Conservation (phyloP, 2,113 vertebrate genomes). For the Ceuthmochares aereus region DNA sequence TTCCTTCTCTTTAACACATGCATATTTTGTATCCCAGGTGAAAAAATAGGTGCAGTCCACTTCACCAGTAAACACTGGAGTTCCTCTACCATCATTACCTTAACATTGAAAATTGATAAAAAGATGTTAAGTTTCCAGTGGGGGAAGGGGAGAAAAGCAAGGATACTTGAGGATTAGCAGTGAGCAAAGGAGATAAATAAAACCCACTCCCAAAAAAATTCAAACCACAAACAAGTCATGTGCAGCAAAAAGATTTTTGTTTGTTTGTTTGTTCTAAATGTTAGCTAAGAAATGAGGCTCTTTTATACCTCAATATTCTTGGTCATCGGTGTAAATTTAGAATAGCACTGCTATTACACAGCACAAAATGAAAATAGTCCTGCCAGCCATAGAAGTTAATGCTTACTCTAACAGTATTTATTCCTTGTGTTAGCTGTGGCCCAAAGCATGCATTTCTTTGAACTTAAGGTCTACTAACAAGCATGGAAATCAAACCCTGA, state of each 20-base stretch:
- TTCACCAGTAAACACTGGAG: constrained; percentile 87
- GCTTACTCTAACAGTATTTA: not conserved
- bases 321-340: not conserved
- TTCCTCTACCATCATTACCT: constrained; percentile 79
- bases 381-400: not conserved
- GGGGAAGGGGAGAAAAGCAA: not conserved
- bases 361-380: not conserved
- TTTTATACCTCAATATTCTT: not conserved
- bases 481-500: not conserved
- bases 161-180: not conserved
- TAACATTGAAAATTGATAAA: not conserved
- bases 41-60: constrained; percentile 96
- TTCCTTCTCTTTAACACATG: constrained; percentile 90
- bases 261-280: not conserved
- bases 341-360: not conserved
- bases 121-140: not conserved
- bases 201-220: no score
- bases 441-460: not conserved
- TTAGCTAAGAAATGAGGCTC: not conserved
- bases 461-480: not conserved
- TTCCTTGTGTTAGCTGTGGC: not conserved
- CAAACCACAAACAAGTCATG: no score
- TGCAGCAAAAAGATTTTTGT: no score
- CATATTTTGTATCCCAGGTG: constrained; percentile 89
- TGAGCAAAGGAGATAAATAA: not conserved